phyloP scores from a whole-genome alignment of 2,888 invertebrate species.

The Mystacides longicornis region DNA sequence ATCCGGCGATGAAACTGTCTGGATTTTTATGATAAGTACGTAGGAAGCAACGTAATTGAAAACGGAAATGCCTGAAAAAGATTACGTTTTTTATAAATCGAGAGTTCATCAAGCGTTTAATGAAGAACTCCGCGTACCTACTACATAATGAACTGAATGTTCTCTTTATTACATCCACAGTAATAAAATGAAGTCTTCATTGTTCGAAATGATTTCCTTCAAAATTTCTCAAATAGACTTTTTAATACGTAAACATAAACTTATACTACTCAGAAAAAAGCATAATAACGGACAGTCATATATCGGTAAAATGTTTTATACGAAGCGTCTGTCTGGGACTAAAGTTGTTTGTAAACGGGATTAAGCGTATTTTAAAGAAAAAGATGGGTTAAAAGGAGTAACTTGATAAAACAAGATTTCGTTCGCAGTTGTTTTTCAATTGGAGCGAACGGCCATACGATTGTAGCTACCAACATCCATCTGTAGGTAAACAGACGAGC shows the following conservation, averaged over 20 bases:
- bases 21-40: not conserved
- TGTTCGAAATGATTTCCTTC: no score
- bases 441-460: not conserved
- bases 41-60: not conserved
- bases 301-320: not conserved
- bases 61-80: no score
- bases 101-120: no score
- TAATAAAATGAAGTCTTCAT: no score
- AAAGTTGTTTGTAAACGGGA: not conserved
- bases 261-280: no score
- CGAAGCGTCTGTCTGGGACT: not conserved
- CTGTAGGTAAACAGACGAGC: not conserved
- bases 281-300: not conserved
- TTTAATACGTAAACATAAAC: no score
- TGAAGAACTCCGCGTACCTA: no score
- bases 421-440: not conserved
- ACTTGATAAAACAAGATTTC: not conserved
- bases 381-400: not conserved
- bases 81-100: no score
- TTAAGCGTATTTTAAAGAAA: not conserved
- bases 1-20: constrained; percentile 15
- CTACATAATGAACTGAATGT: no score
- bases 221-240: no score
- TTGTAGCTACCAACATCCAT: not conserved
- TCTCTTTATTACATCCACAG: no score